These are phyloP conservation scores for Physeter macrocephalus DNA, from an alignment of 2,113 vertebrate species.

Conservation along the genomic window DNA sequence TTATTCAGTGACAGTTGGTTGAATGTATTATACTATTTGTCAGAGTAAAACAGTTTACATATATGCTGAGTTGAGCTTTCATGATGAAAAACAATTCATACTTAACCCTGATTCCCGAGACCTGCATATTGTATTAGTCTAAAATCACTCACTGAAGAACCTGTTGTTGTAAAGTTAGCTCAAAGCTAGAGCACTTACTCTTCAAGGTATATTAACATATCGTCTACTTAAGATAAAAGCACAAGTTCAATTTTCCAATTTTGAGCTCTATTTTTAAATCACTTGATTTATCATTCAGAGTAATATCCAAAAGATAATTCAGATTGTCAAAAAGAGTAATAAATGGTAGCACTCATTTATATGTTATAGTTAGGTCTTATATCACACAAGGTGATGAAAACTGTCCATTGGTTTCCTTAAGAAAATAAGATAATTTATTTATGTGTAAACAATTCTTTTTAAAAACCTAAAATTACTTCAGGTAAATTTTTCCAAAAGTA, in stretches of 20 bases:
- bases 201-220: conserved; percentile 53
- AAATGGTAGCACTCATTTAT: conserved; percentile 32
- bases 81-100: not conserved
- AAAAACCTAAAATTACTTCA: conserved; percentile 15
- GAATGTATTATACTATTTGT: conserved; percentile 21
- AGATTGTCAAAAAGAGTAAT: conserved; percentile 54
- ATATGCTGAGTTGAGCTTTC: not conserved
- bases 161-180: conserved; percentile 41
- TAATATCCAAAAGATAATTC: conserved; percentile 30
- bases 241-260: conserved; percentile 72
- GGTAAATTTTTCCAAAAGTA: not conserved
- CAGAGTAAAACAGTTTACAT: conserved; percentile 16
- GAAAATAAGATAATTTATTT: conserved; percentile 43
- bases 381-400: not conserved
- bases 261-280: conserved; percentile 50
- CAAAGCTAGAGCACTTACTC: conserved; percentile 48
- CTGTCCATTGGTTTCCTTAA: not conserved
- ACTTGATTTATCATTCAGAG: conserved; percentile 63
- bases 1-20: conserved; percentile 60
- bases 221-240: conserved; percentile 55
- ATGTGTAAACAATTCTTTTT: conserved; percentile 1
- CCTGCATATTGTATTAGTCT: not conserved
- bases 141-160: not conserved
- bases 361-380: conserved; percentile 15
- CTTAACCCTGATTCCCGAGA: not conserved